Conservation (phyloP, 2,888 invertebrate species). For the Prenolepis imparis region DNA sequence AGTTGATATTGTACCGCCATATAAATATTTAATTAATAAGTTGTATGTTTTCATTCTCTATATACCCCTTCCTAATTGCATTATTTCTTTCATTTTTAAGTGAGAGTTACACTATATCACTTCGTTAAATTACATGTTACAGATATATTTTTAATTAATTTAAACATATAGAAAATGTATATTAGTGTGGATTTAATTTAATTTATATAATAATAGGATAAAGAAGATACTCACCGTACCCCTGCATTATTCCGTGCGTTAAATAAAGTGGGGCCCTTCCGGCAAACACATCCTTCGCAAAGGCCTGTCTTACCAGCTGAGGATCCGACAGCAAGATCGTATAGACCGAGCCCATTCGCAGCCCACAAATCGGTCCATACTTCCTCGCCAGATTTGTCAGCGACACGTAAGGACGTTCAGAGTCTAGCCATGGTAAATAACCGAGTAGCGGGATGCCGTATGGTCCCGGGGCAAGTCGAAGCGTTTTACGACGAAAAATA, state of each 20-base stretch:
- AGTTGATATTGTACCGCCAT: background rate
- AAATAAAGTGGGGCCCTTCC: conserved; percentile 94
- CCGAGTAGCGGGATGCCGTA: conserved; percentile 93
- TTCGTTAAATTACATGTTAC: background rate
- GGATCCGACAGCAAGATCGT: conserved; percentile 93
- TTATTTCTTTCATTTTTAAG: background rate
- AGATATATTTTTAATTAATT: background rate
- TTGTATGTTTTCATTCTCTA: background rate
- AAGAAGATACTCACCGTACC: conserved; percentile 91
- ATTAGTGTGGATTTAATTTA: background rate
- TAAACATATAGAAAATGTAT: background rate
- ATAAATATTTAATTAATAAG: background rate
- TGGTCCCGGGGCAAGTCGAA: conserved; percentile 92
- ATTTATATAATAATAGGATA: background rate
- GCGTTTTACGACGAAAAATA: conserved; percentile 80
- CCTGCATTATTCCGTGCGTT: conserved; percentile 95
- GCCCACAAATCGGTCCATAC: conserved; percentile 92
- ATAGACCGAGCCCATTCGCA: conserved; percentile 92
- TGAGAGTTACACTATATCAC: background rate
- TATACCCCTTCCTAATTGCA: too few relatives aligned
- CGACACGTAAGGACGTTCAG: conserved; percentile 90
- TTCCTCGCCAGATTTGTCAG: conserved; percentile 89
- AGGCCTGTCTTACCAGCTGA: conserved; percentile 90
- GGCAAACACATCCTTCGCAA: conserved; percentile 91
- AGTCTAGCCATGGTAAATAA: conserved; percentile 92